Evolutionary conservation across 30 jellyfish, hydroid and myxozoan genomes (phyloP).

Genomic region (Pelagia noctiluca): DNA sequence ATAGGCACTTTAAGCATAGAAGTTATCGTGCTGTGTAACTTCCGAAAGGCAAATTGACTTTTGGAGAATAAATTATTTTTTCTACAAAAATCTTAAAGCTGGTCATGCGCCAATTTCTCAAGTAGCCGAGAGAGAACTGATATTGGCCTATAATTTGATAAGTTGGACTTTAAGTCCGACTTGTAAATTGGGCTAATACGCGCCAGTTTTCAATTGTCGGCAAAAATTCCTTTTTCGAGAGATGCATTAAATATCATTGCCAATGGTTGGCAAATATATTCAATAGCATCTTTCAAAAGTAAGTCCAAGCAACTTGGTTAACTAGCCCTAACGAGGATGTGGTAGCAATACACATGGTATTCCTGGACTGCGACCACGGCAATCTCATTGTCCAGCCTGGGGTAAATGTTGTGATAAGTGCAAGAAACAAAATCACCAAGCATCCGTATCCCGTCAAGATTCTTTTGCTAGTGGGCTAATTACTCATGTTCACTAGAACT

Average conservation of each 20-base stretch:
- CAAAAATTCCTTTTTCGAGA: not conserved
- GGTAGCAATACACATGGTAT: no score
- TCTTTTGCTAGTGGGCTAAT: no score
- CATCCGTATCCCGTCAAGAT: no score
- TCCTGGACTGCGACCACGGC: no score
- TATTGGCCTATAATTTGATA: conserved; percentile 31
- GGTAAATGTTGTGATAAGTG: no score
- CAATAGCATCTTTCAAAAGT: not conserved
- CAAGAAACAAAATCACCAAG: no score
- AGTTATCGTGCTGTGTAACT: conserved; percentile 42
- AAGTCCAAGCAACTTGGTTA: no score
- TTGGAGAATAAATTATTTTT: conserved; percentile 14
- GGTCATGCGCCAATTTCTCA: conserved; percentile 55
- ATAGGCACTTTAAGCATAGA: conserved; percentile 25
- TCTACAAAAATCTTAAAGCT: conserved; percentile 16
- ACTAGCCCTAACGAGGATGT: no score
- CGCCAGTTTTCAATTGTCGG: conserved; percentile 8
- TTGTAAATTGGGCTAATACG: not conserved
- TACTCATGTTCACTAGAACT: no score
- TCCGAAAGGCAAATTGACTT: conserved; percentile 31
- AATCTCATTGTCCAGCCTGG: no score
- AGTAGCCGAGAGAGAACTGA: conserved; percentile 38
- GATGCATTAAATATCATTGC: not conserved
- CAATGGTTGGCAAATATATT: conserved; percentile 1
- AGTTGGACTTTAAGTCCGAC: conserved; percentile 11